A percentile compares a stretch with the other conserved stretches of the same genome.
phyloP scores from a whole-genome alignment of 2,888 invertebrate species.

The Empis livida region DNA sequence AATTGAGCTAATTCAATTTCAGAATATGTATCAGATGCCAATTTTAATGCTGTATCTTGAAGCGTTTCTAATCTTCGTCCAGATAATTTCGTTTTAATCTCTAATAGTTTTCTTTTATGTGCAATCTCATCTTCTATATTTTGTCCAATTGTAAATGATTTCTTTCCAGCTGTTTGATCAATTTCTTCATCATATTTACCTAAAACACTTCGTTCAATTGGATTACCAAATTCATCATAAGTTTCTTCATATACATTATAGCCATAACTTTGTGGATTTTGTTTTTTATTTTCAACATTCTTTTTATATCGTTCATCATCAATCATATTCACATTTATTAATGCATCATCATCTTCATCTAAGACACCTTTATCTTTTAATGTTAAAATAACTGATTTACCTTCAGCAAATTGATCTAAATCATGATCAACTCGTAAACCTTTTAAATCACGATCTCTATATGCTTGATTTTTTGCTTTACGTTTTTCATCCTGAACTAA shows the following conservation, averaged over 20 bases:
- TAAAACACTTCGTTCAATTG: slow-evolving; percentile 54
- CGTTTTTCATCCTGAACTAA: slow-evolving; percentile 67
- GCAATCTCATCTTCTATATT: slow-evolving; percentile 43
- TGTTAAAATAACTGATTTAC: slow-evolving; percentile 76
- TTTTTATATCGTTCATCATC: slow-evolving; percentile 75
- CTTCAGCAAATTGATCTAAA: slow-evolving; percentile 55
- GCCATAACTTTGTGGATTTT: slow-evolving; percentile 70
- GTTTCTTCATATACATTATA: slow-evolving; percentile 72
- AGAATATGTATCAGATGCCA: slow-evolving; percentile 82
- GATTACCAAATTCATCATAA: slow-evolving; percentile 52
- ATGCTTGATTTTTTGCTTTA: slow-evolving; percentile 44
- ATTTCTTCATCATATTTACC: slow-evolving; percentile 88
- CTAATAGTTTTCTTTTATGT: slow-evolving; percentile 33
- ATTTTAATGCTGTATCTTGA: slow-evolving; percentile 46
- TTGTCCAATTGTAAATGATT: slow-evolving; percentile 65
- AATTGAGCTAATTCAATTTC: slow-evolving; percentile 76
- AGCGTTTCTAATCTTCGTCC: slow-evolving; percentile 61
- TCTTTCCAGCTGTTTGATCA: slow-evolving; percentile 42
- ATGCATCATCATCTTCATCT: slow-evolving; percentile 74
- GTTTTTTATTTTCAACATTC: slow-evolving; percentile 73
- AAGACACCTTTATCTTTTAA: slow-evolving; percentile 85
- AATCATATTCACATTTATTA: slow-evolving; percentile 82
- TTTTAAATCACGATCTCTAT: slow-evolving; percentile 55
- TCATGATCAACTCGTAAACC: slow-evolving; percentile 84
- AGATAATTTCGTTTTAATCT: slow-evolving; percentile 47